Evolutionary conservation across 23 tunicate genomes (phyloP).

Genomic region (Ascidia mentula): DNA sequence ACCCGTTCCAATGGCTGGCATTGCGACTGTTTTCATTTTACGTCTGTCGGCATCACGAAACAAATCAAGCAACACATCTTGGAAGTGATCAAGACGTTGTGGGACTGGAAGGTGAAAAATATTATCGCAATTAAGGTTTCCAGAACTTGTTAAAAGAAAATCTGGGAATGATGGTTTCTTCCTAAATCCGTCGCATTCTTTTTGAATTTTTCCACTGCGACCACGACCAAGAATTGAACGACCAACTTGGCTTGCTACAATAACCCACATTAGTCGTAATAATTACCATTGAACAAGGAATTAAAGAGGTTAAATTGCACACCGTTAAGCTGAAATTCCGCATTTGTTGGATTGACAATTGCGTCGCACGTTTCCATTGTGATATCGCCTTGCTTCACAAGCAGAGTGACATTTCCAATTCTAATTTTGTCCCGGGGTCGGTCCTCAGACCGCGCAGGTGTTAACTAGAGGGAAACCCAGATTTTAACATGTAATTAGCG

Average conservation of each 20-base stretch:
- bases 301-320: no score
- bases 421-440: background rate
- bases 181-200: no score
- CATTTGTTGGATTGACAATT: background rate
- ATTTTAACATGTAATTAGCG: no score
- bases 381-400: background rate
- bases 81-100: background rate
- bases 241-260: no score
- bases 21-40: background rate
- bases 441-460: no score
- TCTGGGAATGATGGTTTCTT: background rate
- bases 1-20: background rate
- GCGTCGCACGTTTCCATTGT: background rate
- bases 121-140: background rate
- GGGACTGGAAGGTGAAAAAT: background rate
- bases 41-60: background rate
- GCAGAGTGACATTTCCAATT: background rate
- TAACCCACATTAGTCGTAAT: no score
- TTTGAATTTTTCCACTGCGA: no score
- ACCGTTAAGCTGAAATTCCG: background rate
- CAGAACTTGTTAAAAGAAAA: background rate
- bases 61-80: background rate
- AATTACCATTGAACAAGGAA: no score
- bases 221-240: no score
- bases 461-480: no score